Conservation (phyloP, 2,888 invertebrate species). For the Acronicta leporina region DNA sequence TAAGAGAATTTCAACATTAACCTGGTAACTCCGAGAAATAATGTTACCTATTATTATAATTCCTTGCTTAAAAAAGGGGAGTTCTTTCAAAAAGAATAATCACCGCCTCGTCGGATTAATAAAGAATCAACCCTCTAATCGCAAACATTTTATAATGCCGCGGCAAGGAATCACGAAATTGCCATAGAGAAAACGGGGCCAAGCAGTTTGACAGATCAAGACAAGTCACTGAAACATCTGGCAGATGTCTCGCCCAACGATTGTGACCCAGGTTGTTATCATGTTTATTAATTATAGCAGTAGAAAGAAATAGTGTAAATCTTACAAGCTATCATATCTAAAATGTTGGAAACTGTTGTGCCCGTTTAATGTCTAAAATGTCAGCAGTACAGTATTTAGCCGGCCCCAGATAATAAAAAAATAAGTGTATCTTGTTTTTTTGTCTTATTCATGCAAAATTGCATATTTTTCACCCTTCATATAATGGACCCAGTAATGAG, state of each 20-base stretch:
- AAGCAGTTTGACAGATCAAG: too few relatives aligned
- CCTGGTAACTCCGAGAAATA: too few relatives aligned
- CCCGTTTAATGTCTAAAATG: too few relatives aligned
- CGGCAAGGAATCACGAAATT: not conserved
- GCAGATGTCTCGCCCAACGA: not conserved
- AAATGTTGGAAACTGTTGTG: conserved; percentile 49
- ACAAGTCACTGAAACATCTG: not conserved
- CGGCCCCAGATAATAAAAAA: conserved; percentile 34
- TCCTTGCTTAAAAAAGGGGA: too few relatives aligned
- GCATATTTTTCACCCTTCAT: conserved; percentile 4
- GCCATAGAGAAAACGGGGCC: not conserved
- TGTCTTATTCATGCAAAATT: conserved; percentile 1
- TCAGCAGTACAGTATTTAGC: conserved; percentile 2
- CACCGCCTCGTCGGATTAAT: too few relatives aligned
- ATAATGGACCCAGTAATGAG: conserved; percentile 29
- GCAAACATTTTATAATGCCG: not conserved
- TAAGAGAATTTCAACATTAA: too few relatives aligned
- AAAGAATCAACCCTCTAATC: not conserved
- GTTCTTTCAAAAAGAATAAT: too few relatives aligned
- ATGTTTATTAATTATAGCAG: not conserved
- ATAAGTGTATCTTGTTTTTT: not conserved
- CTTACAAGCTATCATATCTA: conserved; percentile 21
- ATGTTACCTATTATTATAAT: too few relatives aligned
- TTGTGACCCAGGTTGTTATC: not conserved
- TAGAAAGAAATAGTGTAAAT: conserved; percentile 23